Base-by-base conservation (phyloP, 2,888 invertebrate species). In the Agrochola circellaris region DNA sequence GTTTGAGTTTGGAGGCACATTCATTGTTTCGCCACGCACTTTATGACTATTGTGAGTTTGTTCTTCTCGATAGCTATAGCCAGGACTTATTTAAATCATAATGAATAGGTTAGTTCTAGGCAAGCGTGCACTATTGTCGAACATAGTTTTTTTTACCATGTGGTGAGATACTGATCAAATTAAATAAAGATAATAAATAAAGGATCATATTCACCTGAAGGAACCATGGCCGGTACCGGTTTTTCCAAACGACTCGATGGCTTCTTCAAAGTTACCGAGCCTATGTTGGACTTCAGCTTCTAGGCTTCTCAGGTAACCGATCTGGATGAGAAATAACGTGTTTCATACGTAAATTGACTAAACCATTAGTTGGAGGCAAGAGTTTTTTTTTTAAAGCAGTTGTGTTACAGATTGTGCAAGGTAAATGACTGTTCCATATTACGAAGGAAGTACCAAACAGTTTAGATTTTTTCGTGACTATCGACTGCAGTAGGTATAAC, bases 271-370 rank as follows among this genome's bases (percentile, higher is more conserved):
- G 66, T 95, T 89, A 26, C 89, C 90, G n/a, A 90, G 88, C 75
- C 90, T 92, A 77, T 93, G 93, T 45, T 91, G 89, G 77, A 96
- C 94, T 85, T 96, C 96, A 0, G 93, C 96, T 91, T 95, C 93
- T 34, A 96, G 87, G 60, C 90, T 92, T 77, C 91, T 91, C 70
- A 96, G 86, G 77, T 93, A 96, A 83, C 85, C 90, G 54, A 94
- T 87, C 96, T 96, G 81, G 84, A 26, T n/a, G 15, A 65, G 23
- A 20, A 54, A 60, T 17, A 26, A 65, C 0, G 42, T 30, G 7
- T 23, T 15, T 20, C 2, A 54, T 30, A 51, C 30, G n/a, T 42
- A 26, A 9, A 34, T 15, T 38, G 13, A 23, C 54, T 38, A 17
- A 70, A 26, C 34, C 5, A 77, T 42, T 38, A 17, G 13, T 42